Base-by-base conservation (phyloP, 2,888 invertebrate species). In the Drosophila anomalata region DNA sequence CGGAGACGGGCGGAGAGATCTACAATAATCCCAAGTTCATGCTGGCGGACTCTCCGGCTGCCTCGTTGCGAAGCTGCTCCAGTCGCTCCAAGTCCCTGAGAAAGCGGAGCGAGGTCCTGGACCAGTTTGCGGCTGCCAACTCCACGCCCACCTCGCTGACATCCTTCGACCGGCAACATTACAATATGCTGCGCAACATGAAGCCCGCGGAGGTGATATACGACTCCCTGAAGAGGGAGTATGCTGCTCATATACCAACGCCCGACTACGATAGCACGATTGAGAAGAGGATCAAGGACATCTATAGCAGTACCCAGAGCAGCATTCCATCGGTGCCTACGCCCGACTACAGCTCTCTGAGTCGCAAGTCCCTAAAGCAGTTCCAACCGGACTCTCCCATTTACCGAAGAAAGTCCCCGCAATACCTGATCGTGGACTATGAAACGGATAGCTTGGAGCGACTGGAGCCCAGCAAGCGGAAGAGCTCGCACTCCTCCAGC, bases 401-500 rank as follows among this genome's bases (percentile, higher is more conserved):
- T 44, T 92, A 91, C 62, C 73, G 90, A 5, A 76, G 92, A 77
- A 90, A 92, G 84, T 89, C 88, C 33, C 81, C 93, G 46, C 89
- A 90, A 81, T 88, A 92, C 67, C 89, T 92, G 51, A 93, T 93
- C 29, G 93, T 94, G 53, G 95, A 95, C 88, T 96, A 95, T 76
- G 96, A 96, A 89, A 94, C 95, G 0, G 96, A 96, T 79, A 96
- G 96, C 88, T 92, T 96, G 73, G 96, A 96, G 91, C 92, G 95
- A 73, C 92, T 93, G 65, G 85, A 86, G 75, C 93, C 92, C 7
- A 92, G 93, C 74, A 93, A 93, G 29, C 82, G 90, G 11, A 90
- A 91, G 61, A 89, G 87, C 6, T 90, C 90, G 0, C 90, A 90
- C 47, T 90, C 90, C 2, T 92, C 92, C 26, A 94, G 94, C 5